These are phyloP conservation scores for Cheilosia vulpina DNA, from an alignment of 2,888 invertebrate species.

Conservation along the genomic window DNA sequence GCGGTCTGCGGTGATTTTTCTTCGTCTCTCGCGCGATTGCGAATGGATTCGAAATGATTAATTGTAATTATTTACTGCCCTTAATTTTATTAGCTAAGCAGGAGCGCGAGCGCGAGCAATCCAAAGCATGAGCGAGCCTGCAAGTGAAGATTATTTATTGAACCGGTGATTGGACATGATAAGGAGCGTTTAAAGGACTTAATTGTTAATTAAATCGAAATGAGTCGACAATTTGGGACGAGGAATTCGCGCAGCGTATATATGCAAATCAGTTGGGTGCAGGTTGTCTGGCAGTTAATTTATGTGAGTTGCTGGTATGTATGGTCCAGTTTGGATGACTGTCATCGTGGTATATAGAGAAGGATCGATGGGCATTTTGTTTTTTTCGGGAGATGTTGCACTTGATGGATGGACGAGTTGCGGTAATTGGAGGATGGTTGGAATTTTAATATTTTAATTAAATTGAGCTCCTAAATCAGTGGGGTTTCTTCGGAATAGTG, in stretches of 20 bases:
- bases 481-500: not conserved
- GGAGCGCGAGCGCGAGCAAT: not conserved
- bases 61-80: constrained; percentile 71
- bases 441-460: constrained; percentile 65
- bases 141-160: constrained; percentile 70
- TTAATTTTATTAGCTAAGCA: constrained; percentile 67
- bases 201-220: constrained; percentile 71
- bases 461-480: constrained; percentile 4
- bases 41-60: constrained; percentile 72
- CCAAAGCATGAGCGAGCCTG: constrained; percentile 21
- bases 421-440: constrained; percentile 43
- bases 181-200: constrained; percentile 70
- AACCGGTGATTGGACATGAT: constrained; percentile 61
- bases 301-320: constrained; percentile 14
- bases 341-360: constrained; percentile 10
- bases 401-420: constrained; percentile 55
- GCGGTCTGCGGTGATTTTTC: constrained; percentile 66
- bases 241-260: not conserved
- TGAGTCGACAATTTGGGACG: constrained; percentile 54
- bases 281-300: constrained; percentile 27
- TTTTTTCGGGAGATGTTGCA: constrained; percentile 4
- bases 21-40: constrained; percentile 56
- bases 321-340: constrained; percentile 23
- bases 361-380: constrained; percentile 27
- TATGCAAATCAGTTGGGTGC: constrained; percentile 50